Evolutionary conservation across 2,888 invertebrate genomes (phyloP).

Genomic region (Dugesia japonica): DNA sequence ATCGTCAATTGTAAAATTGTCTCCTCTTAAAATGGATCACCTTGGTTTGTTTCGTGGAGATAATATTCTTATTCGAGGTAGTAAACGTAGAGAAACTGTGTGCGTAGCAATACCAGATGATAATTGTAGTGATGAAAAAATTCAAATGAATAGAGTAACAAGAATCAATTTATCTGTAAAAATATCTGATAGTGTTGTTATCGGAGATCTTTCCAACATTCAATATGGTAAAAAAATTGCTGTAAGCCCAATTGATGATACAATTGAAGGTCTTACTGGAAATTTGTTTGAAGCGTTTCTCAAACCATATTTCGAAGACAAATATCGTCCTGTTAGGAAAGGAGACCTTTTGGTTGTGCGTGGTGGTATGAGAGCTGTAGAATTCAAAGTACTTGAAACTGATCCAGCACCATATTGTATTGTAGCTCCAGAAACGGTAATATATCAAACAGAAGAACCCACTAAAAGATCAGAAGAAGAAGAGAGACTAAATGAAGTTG

Average conservation of each 20-base stretch:
- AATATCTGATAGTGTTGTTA: slow-evolving; percentile 34
- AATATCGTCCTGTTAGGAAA: slow-evolving; percentile 90
- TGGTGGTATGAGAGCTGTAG: slow-evolving; percentile 93
- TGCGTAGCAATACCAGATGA: slow-evolving; percentile 34
- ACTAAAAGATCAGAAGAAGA: slow-evolving; percentile 70
- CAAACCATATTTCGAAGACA: slow-evolving; percentile 96
- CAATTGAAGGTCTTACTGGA: slow-evolving; percentile 31
- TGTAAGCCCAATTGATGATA: slow-evolving; percentile 17
- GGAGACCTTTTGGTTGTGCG: slow-evolving; percentile 84
- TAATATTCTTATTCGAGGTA: slow-evolving; percentile 34
- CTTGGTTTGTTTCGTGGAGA: slow-evolving; percentile 35
- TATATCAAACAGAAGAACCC: slow-evolving; percentile 95
- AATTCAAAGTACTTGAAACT: slow-evolving; percentile 96
- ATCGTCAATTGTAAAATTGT: neutral
- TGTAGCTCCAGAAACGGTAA: slow-evolving; percentile 93
- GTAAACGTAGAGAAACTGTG: slow-evolving; percentile 35
- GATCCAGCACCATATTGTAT: slow-evolving; percentile 95
- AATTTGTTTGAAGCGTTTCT: slow-evolving; percentile 89
- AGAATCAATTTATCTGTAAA: slow-evolving; percentile 35
- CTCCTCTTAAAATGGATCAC: slow-evolving; percentile 21
- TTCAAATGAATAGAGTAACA: slow-evolving; percentile 34
- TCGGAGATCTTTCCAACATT: slow-evolving; percentile 55
- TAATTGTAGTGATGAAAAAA: slow-evolving; percentile 32
- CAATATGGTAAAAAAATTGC: slow-evolving; percentile 68
- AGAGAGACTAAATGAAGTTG: slow-evolving; percentile 90